Evolutionary conservation across 2,113 vertebrate genomes (phyloP), one percentile per base, ranked within the genome.

Genomic region (Epinephelus lanceolatus): DNA sequence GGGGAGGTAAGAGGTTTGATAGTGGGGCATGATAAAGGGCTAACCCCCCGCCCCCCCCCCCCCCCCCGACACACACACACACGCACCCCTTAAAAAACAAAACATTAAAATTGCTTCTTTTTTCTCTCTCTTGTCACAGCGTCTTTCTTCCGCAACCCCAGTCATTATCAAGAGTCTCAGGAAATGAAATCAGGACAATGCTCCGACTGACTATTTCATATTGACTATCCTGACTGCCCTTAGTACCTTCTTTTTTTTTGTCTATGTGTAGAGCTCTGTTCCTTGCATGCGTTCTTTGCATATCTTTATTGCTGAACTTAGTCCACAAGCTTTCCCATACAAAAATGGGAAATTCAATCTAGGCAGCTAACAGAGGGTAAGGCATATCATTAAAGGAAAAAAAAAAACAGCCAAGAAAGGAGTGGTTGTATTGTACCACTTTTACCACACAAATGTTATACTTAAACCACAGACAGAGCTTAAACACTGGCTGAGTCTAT

Each of bases 1-100:
- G 90, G 89, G 89, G 94, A 95, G 95, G 94, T 95, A 94, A 96
- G 94, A 93, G 94, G 94, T 95, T 94, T 93, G 94, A 94, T 92
- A 84, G 87, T 76, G 72, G 94, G 91, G 93, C 84, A 83, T 86
- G 95, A 94, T 95, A 93, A 94, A 94, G 86, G 91, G 84, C 82
- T 74, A 49, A 6, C n/a, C 33, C 45, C 30, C 30, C 11, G 45
- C 9, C n/a, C 33, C 45, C 30, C 30, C 11, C n/a, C 33, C 83
- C 85, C 59, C 59, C 23, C 14, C 15, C 30, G 5, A 30, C 30
- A 30, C 30, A 30, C 30, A 30, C 45, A 30, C 21, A 27, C 63
- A 79, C 19, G 33, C 71, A 77, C 78, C 78, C 71, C n/a, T 90
- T 86, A 75, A 87, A 91, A 88, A 89, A 89, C 76, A 89, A 93